Evolutionary conservation across 2,113 vertebrate genomes (phyloP), one percentile per base, ranked within the genome.

Genomic region (Chauna torquata): DNA sequence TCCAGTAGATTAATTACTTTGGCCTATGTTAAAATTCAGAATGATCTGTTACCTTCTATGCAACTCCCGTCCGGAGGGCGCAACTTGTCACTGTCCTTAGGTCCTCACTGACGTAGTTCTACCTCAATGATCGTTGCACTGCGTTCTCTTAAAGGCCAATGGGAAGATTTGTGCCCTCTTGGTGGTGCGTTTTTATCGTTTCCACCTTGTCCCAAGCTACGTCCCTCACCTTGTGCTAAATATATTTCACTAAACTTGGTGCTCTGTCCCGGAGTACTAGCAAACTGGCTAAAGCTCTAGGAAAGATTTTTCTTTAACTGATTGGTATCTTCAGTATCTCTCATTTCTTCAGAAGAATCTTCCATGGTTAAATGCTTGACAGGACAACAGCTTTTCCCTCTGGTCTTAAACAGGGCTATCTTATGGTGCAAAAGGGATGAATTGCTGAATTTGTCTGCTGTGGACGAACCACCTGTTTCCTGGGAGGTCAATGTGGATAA

Each of bases 331-430:
- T 94, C 88, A 1, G 52, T 72, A 32, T 81, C 84, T 22, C 90
- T 42, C 12, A 52, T n/a, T 34, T 93, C 89, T 85, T 49, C 47
- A 68, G 44, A 12, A 59, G 72, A 49, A n/a, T 70, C 54, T 47
- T 70, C 80, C 6, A 22, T 6, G 30, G 74, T 80, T 85, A 80
- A 50, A 38, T 75, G 68, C 38, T 90, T 47, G 17, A 72, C 6
- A 24, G 88, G 91, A 92, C 70, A 95, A 62, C 93, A 97, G n/a
- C 85, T 96, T 83, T 97, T 70, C 5, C 93, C 88, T 75, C 62
- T 86, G 83, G 87, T 85, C 32, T 36, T 81, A 32, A 93, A 76
- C 19, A 71, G 57, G 3, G 55, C 44, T 9, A 27, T 90, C 85
- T 88, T 50, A 14, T 27, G 30, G 42, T 86, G 25, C 32, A 64